phyloP scores from a whole-genome alignment of 2,113 vertebrate species.

The Oceanites oceanicus region DNA sequence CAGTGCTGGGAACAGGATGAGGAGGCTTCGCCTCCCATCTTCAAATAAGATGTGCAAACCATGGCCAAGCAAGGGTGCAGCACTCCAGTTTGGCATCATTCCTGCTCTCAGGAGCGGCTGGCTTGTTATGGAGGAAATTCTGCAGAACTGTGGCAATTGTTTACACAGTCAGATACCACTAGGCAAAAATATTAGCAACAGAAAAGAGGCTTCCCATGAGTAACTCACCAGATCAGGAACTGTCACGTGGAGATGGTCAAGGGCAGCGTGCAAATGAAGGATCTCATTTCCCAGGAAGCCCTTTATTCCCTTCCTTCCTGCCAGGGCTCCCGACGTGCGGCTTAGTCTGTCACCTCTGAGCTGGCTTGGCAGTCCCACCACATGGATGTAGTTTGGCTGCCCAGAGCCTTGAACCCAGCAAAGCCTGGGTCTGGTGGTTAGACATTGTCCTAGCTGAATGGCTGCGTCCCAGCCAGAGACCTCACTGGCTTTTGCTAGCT shows the following conservation, averaged over 20 bases:
- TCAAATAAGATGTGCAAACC: neutral
- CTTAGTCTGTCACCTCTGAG: too few relatives aligned
- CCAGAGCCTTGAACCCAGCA: neutral
- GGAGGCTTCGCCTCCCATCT: neutral
- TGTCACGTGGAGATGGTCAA: neutral
- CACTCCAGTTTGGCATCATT: accelerated
- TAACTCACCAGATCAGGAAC: accelerated
- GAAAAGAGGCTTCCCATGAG: neutral
- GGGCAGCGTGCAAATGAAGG: neutral
- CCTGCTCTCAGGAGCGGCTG: accelerated
- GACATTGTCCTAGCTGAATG: neutral
- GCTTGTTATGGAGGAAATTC: neutral
- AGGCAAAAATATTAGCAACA: neutral
- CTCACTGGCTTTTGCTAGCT: neutral
- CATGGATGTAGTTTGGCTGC: neutral
- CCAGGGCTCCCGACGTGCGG: accelerated
- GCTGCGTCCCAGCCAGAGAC: neutral
- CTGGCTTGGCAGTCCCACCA: neutral
- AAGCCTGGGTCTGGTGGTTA: neutral
- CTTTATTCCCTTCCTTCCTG: neutral
- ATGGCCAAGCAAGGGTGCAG: neutral
- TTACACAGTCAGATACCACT: neutral
- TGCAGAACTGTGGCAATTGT: accelerated
- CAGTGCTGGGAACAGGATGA: neutral
- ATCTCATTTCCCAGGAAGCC: neutral